These are phyloP conservation scores for Actinemys pallida DNA, from an alignment of 2,113 vertebrate genomes.

Conservation along the genomic window DNA sequence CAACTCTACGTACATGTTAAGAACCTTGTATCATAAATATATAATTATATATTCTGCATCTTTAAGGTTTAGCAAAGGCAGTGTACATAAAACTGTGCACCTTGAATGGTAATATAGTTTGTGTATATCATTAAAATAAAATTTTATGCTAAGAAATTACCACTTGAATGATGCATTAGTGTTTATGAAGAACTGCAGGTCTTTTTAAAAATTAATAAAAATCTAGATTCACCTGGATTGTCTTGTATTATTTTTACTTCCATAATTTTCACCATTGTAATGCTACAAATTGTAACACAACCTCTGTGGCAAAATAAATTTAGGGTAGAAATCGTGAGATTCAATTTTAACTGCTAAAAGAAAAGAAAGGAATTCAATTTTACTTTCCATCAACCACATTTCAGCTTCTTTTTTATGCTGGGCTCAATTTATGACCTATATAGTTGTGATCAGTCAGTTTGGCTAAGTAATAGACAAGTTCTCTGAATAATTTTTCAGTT, in stretches of 20 bases:
- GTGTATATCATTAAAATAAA: not conserved
- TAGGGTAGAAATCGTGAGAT: not conserved
- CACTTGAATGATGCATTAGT: not conserved
- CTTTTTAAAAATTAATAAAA: not conserved
- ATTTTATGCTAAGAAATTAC: not conserved
- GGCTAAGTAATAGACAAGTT: not conserved
- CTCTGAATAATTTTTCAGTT: not conserved
- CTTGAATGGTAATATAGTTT: not conserved
- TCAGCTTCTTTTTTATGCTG: not conserved
- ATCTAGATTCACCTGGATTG: not conserved
- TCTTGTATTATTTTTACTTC: not conserved
- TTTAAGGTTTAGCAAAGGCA: not conserved
- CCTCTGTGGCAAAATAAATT: not conserved
- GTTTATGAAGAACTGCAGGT: not conserved
- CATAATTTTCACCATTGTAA: not conserved
- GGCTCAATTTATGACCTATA: not conserved
- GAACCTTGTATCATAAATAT: not conserved
- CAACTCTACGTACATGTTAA: not conserved
- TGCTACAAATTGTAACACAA: not conserved
- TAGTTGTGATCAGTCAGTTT: not conserved
- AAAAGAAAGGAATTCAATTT: not conserved
- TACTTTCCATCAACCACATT: not conserved
- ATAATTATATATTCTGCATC: not conserved
- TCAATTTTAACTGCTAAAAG: not conserved
- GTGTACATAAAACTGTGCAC: not conserved